A percentile compares a stretch with the other conserved stretches of the same genome.
Evolutionary conservation across 2,797 vertebrate species (phyloP).

Genomic region (Remorina albescens): DNA sequence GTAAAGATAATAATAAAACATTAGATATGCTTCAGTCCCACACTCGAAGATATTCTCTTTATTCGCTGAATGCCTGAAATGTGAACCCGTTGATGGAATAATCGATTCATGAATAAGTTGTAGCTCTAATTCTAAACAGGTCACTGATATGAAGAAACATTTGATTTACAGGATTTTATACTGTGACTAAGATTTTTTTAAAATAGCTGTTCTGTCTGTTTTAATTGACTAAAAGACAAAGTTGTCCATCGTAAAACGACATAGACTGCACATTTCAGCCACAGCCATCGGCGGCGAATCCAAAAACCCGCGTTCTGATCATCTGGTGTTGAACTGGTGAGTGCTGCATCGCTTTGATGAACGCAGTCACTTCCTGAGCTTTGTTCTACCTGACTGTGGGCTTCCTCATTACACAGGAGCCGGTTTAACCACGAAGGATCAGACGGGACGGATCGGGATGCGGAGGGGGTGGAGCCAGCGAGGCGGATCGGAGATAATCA

Average conservation of each 20-base stretch:
- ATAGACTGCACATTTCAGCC: no score
- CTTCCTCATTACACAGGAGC: conserved; percentile 47
- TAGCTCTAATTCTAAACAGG: background rate
- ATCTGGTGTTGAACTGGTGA: background rate
- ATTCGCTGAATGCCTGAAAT: no score
- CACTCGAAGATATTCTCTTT: no score
- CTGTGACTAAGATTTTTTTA: no score
- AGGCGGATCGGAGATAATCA: conserved; percentile 68
- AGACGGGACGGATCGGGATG: conserved; percentile 47
- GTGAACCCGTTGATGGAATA: background rate
- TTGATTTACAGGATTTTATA: background rate
- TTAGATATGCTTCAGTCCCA: no score
- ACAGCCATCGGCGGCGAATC: no score
- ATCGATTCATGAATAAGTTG: background rate
- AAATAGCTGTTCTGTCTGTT: no score
- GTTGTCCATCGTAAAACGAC: no score
- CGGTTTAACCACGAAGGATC: conserved; percentile 37
- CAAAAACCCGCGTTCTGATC: no score
- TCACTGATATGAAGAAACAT: background rate
- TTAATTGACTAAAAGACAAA: no score
- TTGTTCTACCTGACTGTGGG: conserved; percentile 53
- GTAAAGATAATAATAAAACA: no score
- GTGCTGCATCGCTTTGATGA: conserved; percentile 52
- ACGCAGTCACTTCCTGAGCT: conserved; percentile 35
- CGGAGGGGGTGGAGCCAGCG: conserved; percentile 51